A percentile compares a stretch with the other conserved stretches of the same genome.
Conservation (phyloP, 2,797 vertebrate genomes). For the Takifugu ocellatus region DNA sequence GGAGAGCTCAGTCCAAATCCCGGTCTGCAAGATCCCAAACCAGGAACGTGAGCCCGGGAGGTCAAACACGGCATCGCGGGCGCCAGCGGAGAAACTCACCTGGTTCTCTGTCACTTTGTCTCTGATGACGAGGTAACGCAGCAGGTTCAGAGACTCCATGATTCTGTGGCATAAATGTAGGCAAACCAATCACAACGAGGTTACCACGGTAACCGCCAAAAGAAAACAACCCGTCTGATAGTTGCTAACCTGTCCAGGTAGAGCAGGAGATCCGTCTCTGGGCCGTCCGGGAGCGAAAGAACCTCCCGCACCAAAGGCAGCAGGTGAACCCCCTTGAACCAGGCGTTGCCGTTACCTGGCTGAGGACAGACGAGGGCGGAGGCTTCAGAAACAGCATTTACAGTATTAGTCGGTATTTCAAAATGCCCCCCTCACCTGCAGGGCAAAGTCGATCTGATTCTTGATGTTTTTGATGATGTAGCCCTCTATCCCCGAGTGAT, state of each 20-base stretch:
- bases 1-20: slow-evolving; percentile 86
- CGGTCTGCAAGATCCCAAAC: slow-evolving; percentile 59
- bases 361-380: slow-evolving; percentile 42
- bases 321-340: slow-evolving; percentile 88
- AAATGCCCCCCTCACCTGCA: slow-evolving; percentile 77
- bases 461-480: slow-evolving; percentile 94
- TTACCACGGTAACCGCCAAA: no score
- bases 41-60: background rate
- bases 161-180: slow-evolving; percentile 71
- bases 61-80: no score
- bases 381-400: background rate
- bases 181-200: background rate
- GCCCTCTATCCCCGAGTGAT: slow-evolving; percentile 91
- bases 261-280: slow-evolving; percentile 90
- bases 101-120: slow-evolving; percentile 88
- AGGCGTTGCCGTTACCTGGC: slow-evolving; percentile 71
- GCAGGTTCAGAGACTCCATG: slow-evolving; percentile 93
- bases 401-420: no score
- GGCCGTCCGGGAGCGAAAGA: slow-evolving; percentile 86
- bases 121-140: slow-evolving; percentile 92
- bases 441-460: slow-evolving; percentile 83
- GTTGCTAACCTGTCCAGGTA: slow-evolving; percentile 84
- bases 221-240: background rate
- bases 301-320: slow-evolving; percentile 84
- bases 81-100: slow-evolving; percentile 64